Base-by-base conservation (phyloP, 2,888 invertebrate genomes). In the Metallyticus violacea region DNA sequence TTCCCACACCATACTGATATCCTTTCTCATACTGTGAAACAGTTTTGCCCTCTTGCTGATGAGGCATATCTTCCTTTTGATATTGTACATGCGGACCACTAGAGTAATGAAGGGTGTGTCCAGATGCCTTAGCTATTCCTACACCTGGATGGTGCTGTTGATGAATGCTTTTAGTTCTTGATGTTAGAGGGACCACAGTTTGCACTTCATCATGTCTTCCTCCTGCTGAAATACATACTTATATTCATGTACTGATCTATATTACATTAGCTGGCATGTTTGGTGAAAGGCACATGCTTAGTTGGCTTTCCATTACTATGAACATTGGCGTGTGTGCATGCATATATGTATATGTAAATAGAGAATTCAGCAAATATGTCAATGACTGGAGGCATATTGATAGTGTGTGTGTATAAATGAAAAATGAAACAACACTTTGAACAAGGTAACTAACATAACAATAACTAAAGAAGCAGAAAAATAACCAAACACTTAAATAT, bases 21-120 rank as follows among this genome's bases (percentile, higher is more conserved):
- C 88, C 88, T 81, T 88, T 88, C 80, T 88, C 88, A 85, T 88
- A 88, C 77, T 88, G 88, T 62, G 85, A 84, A 22, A 86, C 85
- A 27, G 87, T 87, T 86, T 87, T 88, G 27, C 86, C 86, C 7
- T 81, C 77, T 40, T 83, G 83, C 22, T 83, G 83, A 28, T 77
- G 22, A 28, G n/a, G 22, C 29, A 80, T 15, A 27, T 80, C 30
- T 76, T 82, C 82, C 26, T 82, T 40, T 1, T 26, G 26, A 30
- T 62, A 76, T n/a, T 83, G 83, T 7, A 25, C 7, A 7, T 29
- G 76, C n/a, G 26, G 28, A 7, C 77, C 25, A 7, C 77, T 29
- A 77, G 83, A 28, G n/a, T 83, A 29, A n/a, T 83, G 26, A 4
- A 77, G n/a, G 26, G 76, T 83, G 77, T 15, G 26, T n/a, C 27